Base-by-base conservation (phyloP, 2,113 vertebrate genomes). In the Chionis minor region DNA sequence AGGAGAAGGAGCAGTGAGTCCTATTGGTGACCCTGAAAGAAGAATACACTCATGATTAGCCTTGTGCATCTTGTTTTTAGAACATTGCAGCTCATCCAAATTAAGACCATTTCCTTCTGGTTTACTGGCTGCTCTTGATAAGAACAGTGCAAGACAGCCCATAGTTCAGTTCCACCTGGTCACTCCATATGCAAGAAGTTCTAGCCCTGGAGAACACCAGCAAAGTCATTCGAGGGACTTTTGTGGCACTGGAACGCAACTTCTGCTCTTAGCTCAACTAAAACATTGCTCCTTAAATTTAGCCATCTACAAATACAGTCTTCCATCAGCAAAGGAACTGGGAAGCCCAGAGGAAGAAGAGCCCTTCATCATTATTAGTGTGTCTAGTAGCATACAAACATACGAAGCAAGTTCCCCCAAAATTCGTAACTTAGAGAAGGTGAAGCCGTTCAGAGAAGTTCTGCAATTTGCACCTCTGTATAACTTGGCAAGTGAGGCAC, bases 241-340 rank as follows among this genome's bases (percentile, higher is more conserved):
- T 4, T 26, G 10, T 82, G 61, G 18, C 70, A 49, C 10, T 55
- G 28, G 28, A 63, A 62, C 58, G 17, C 28, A 74, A 6, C 26
- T 84, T 87, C 15, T 73, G 16, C 51, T 92, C 71, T 92, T 91
- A 77, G 52, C 44, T 84, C 72, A 93, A 30, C 58, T 85, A 82
- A 91, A 91, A 30, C 42, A 30, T 65, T 69, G 22, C 11, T 82
- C 16, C 59, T 91, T 84, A 66, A 75, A 51, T 85, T 70, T 67
- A 80, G 9, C 28, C 12, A 45, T 71, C 23, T 67, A 18, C 78
- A 84, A 65, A 44, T 42, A 16, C n/a, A n/a, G n/a, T 51, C 33
- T 86, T 88, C 62, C 32, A 75, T 51, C 54, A 32, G 12, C 42
- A 75, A 40, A 72, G 38, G 40, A 75, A 14, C 33, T 82, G 61